phyloP scores from a whole-genome alignment of 2,113 vertebrate genomes.

The Condylura cristata region DNA sequence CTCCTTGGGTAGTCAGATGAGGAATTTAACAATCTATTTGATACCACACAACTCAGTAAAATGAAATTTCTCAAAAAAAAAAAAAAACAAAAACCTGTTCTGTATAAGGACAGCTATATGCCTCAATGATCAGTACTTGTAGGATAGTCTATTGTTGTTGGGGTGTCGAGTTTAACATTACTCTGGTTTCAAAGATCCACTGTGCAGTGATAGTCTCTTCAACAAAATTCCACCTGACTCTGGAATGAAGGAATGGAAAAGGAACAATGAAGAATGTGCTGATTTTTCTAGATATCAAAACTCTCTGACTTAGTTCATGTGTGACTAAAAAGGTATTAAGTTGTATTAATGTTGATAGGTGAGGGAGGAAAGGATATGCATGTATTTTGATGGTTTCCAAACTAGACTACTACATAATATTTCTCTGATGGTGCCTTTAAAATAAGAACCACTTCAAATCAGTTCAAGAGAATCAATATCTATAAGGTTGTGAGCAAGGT shows the following conservation, averaged over 20 bases:
- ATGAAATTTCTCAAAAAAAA: not conserved
- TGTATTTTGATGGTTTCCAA: not conserved
- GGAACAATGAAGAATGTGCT: conserved; percentile 4
- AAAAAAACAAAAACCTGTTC: no score
- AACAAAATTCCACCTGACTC: not conserved
- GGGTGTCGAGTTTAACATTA: not conserved
- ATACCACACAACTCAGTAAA: not conserved
- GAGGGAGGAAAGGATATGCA: not conserved
- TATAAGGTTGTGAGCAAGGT: rapidly evolving
- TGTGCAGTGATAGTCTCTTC: not conserved
- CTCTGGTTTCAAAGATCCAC: not conserved
- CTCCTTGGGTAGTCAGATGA: not conserved
- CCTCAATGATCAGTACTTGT: not conserved
- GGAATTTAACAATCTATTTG: not conserved
- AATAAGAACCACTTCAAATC: not conserved
- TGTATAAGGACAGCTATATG: not conserved
- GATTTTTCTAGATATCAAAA: not conserved
- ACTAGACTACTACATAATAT: not conserved
- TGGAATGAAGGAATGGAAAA: not conserved
- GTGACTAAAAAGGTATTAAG: not conserved
- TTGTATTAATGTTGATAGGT: not conserved
- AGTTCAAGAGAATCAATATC: not conserved
- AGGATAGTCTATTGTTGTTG: not conserved
- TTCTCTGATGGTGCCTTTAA: not conserved
- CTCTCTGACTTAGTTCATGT: conserved; percentile 6